phyloP scores from a whole-genome alignment of 2,113 vertebrate genomes.

The Phylloscopus trochiloides region DNA sequence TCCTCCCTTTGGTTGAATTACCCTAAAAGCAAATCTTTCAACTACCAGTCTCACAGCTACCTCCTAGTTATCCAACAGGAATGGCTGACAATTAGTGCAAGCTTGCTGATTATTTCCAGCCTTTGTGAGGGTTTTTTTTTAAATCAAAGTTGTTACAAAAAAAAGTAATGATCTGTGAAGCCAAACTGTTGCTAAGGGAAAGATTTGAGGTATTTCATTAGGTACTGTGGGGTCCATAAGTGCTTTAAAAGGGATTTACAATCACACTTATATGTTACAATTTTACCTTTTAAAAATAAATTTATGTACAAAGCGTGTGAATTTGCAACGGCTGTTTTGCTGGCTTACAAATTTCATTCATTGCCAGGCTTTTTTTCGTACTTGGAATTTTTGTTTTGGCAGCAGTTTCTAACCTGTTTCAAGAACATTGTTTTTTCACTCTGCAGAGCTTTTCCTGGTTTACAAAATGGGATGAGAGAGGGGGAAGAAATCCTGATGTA shows the following conservation, averaged over 20 bases:
- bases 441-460: background rate
- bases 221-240: background rate
- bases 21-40: background rate
- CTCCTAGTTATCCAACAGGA: background rate
- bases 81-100: background rate
- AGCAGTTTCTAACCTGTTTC: background rate
- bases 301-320: background rate
- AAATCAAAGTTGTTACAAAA: background rate
- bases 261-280: background rate
- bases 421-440: background rate
- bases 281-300: background rate
- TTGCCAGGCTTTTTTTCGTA: background rate
- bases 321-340: background rate
- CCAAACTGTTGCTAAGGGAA: background rate
- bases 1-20: background rate
- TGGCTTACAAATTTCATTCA: background rate
- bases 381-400: background rate
- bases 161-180: background rate
- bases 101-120: background rate
- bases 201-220: background rate
- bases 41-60: background rate
- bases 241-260: background rate
- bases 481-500: background rate
- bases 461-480: background rate
- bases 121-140: background rate